Percentiles rank a stretch among this genome's conserved stretches.
These are phyloP conservation scores for Arctocebus calabarensis DNA, from an alignment of 2,797 vertebrate genomes.

Conservation along the genomic window DNA sequence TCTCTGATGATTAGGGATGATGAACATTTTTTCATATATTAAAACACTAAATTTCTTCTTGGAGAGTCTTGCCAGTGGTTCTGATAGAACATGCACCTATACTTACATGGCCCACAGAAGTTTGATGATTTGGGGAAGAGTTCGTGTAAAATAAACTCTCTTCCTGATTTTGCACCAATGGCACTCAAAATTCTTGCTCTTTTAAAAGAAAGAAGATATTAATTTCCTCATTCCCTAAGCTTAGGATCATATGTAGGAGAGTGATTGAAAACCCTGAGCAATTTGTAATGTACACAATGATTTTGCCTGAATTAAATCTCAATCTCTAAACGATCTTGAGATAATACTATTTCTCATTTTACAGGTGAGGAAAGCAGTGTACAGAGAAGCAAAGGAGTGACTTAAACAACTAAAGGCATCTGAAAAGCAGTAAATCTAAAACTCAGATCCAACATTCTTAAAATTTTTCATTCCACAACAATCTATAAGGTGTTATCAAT, in stretches of 20 bases:
- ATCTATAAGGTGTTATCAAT: not conserved
- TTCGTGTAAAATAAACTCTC: slow-evolving; percentile 37
- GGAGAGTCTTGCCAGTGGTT: slow-evolving; percentile 39
- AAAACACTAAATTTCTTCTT: slow-evolving; percentile 61
- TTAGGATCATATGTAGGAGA: not conserved
- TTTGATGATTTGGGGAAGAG: slow-evolving; percentile 39
- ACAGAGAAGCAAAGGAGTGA: not conserved
- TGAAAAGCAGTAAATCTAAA: not conserved
- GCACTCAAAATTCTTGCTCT: not conserved
- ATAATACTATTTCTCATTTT: not conserved
- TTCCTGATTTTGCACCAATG: not conserved
- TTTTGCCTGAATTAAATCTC: not conserved
- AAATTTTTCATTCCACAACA: not conserved
- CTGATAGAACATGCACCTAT: slow-evolving; percentile 67
- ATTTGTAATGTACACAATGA: not conserved
- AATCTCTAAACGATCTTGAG: not conserved
- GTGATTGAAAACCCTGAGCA: not conserved
- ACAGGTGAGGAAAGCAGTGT: not conserved
- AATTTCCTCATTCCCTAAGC: not conserved
- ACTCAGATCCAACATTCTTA: not conserved
- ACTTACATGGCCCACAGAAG: slow-evolving; percentile 22
- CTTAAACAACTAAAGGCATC: not conserved
- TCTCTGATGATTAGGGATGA: no score
- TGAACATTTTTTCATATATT: no score
- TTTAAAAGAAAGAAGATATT: not conserved